phyloP scores from a whole-genome alignment of 2,888 invertebrate genomes.

The Schrankia costaestrigalis region DNA sequence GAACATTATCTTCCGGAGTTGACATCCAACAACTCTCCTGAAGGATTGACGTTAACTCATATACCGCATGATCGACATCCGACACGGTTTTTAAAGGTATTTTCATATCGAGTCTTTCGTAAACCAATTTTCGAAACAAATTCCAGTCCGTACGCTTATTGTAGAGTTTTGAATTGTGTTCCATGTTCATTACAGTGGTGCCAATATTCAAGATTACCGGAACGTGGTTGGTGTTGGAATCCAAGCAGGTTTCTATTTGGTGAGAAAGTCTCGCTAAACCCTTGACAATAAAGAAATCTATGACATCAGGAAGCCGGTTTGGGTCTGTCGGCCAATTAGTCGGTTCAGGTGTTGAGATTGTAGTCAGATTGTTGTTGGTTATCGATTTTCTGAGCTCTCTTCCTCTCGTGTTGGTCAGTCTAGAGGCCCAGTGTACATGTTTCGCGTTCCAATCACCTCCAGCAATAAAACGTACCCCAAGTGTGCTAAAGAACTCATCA shows the following conservation, averaged over 20 bases:
- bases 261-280: conserved; percentile 4
- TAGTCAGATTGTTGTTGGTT: conserved; percentile 9
- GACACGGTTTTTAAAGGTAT: conserved; percentile 10
- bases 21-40: conserved; percentile 1
- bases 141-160: conserved; percentile 22
- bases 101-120: conserved; percentile 9
- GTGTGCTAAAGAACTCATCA: neutral
- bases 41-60: conserved; percentile 3
- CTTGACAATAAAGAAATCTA: conserved; percentile 10
- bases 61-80: conserved; percentile 12
- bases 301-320: conserved; percentile 1
- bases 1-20: neutral
- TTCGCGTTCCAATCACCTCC: conserved; percentile 12
- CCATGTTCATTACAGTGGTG: neutral
- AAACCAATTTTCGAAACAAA: conserved; percentile 10
- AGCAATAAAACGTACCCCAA: conserved; percentile 9
- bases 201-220: conserved; percentile 6
- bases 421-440: conserved; percentile 12
- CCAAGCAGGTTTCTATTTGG: conserved; percentile 2
- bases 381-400: conserved; percentile 17
- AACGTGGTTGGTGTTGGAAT: conserved; percentile 2
- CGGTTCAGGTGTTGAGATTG: conserved; percentile 18
- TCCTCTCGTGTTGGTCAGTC: conserved; percentile 18
- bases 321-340: conserved; percentile 15
- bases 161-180: neutral